Base-by-base conservation (phyloP, 92 coral and sea anemone species). In the Phenganax marumi region DNA sequence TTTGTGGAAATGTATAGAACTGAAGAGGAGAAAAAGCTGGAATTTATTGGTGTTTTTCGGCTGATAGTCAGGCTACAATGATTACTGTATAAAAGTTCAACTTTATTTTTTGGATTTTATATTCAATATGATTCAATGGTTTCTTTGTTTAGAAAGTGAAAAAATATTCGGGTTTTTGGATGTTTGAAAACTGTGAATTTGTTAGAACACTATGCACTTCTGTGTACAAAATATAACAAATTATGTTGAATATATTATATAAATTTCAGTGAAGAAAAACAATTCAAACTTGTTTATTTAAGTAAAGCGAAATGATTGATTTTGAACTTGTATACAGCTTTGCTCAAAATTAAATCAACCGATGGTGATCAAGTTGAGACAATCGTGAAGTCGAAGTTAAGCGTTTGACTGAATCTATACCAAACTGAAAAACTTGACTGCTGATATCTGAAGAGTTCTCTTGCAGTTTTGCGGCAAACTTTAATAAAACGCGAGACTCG, bases 381-480 rank as follows among this genome's bases (percentile, higher is more conserved):
- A 2, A 47, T 21, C 21, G 3, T 66, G 43, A 25, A 64, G 6
- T 64, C 19, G 33, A 64, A 62, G 9, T 62, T 62, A 62, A 21
- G 18, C 7, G 25, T 18, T 1, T 62, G 33, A 2, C 22, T 7
- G 25, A 56, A 11, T 7, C 7, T 56, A 0, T 56, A 7, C 19
- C 63, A 56, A 56, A 56, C 3, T 62, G 8, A 19, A 23, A 62
- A 62, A 62, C 68, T 23, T 25, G 10, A 3, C 18, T 6, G 25
- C 33, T 19, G 6, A 72, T 7, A 4, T 11, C 26, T 10, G 26
- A 16, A 63, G 58, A 74, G 79, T 21, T 3, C 50, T 51, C 6
- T 25, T 24, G 57, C 26, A 76, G 68, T 56, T 76, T 12, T 8
- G 39, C 48, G 13, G 24, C 70, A 78, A 78, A 78, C 73, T 78